phyloP scores from a whole-genome alignment of 2,113 vertebrate genomes.

The Rhabdornis inornatus region DNA sequence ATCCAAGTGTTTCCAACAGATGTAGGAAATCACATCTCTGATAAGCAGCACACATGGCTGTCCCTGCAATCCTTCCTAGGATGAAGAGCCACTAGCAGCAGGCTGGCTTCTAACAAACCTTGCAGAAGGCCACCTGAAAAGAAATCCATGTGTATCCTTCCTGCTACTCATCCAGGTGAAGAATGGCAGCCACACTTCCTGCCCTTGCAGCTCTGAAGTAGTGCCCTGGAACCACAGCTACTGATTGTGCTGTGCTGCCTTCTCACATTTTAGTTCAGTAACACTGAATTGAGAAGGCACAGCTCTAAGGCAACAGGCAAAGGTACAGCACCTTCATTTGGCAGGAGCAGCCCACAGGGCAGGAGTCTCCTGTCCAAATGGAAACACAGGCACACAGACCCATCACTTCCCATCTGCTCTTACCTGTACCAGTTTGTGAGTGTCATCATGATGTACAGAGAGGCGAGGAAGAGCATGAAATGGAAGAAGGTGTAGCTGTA shows the following conservation, averaged over 20 bases:
- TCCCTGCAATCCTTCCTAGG: background rate
- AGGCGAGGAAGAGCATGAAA: slow-evolving; percentile 89
- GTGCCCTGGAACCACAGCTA: background rate
- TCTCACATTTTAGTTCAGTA: background rate
- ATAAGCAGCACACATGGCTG: background rate
- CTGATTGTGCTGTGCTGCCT: background rate
- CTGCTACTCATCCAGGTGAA: background rate
- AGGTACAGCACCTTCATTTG: background rate
- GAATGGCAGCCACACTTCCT: background rate
- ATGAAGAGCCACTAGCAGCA: background rate
- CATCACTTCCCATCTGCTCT: background rate
- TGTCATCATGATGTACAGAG: slow-evolving; percentile 98
- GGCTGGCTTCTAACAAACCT: background rate
- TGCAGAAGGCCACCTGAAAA: background rate
- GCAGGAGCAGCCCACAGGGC: background rate
- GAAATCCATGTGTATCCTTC: background rate
- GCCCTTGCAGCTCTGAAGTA: background rate
- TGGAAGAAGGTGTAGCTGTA: slow-evolving; percentile 93
- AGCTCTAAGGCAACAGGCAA: background rate
- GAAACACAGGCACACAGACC: background rate
- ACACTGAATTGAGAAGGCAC: background rate
- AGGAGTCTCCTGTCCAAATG: background rate
- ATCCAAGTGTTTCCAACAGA: background rate
- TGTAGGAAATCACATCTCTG: background rate
- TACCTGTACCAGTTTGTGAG: slow-evolving; percentile 97